Evolutionary conservation across 2,888 invertebrate species (phyloP), one percentile per base, ranked within the genome.

Genomic region (Eristalinus sepulchralis): DNA sequence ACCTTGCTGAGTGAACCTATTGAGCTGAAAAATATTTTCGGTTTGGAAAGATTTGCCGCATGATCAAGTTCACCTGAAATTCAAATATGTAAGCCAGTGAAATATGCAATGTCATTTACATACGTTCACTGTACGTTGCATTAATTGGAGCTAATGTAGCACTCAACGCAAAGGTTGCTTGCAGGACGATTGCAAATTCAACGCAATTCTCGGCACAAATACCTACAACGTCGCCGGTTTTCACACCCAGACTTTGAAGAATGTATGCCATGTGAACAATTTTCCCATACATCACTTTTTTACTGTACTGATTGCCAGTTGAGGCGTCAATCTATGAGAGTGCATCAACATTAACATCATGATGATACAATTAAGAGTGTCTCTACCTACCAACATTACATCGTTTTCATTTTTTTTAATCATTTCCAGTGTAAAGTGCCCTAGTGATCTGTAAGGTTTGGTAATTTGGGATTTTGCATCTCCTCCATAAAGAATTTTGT

Each of bases 21-120:
- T 0, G 96, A 96, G 53, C 95, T 94, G 90, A 96, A 95, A 88
- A 96, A 94, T 55, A 95, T 92, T 90, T 95, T 95, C 67, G 96
- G 96, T 90, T 95, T 95, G 0, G 95, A 95, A 83, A 96, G 94
- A 84, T 94, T 94, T 3, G 96, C 90, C 20, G 95, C 93, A 91
- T 96, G 96, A 72, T 94, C 91, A 17, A 96, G 93, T 93, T 97
- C 96, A 88, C 94, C 96, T 95, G 91, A 10, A 88, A 88, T 17
- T 1, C 20, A 9, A 34, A 2, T 17, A 3, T 64, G 5, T 34
- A 1, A 11, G 33, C 8, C 31, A n/a, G 20, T 31, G 36, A 39
- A 3, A 53, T 60, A 20, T 59, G 31, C 24, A 0, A 8, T n/a
- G 27, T 20, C 2, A 11, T 62, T 59, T 13, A 89, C 91, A 90